These are phyloP conservation scores for Epistrophe eligans DNA, from an alignment of 2,888 invertebrate species.

Conservation along the genomic window DNA sequence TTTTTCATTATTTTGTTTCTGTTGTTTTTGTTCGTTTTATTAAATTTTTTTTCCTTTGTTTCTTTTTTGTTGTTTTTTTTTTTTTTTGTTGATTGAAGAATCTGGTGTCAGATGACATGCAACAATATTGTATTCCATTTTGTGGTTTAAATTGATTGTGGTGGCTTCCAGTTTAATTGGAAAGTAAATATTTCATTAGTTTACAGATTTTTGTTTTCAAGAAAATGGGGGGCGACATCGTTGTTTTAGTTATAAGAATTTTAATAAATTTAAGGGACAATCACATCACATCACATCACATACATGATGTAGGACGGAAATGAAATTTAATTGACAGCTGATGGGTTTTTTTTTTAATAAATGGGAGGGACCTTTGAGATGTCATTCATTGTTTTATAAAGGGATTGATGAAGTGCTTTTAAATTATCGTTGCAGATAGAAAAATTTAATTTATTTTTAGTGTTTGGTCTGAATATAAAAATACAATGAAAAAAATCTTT, in stretches of 20 bases:
- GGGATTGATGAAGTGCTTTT: slow-evolving; percentile 10
- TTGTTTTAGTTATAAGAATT: not conserved
- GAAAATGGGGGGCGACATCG: not conserved
- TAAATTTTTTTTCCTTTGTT: not conserved
- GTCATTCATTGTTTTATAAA: slow-evolving; percentile 12
- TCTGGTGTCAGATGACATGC: slow-evolving; percentile 65
- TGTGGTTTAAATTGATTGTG: slow-evolving; percentile 70
- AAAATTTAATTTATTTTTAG: not conserved
- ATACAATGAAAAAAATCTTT: not conserved
- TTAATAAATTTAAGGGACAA: slow-evolving; percentile 23
- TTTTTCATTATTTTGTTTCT: slow-evolving; percentile 34
- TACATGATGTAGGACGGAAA: slow-evolving; percentile 54
- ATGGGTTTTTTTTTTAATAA: not conserved
- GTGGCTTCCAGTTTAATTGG: slow-evolving; percentile 71
- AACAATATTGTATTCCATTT: slow-evolving; percentile 45
- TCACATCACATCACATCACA: not conserved
- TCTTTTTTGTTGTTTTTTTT: not conserved
- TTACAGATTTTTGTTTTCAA: slow-evolving; percentile 37
- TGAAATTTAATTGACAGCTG: slow-evolving; percentile 52
- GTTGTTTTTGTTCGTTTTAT: slow-evolving; percentile 17
- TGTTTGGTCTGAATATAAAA: not conserved
- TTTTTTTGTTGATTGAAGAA: slow-evolving; percentile 6
- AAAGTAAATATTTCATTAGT: slow-evolving; percentile 75
- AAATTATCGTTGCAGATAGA: not conserved
- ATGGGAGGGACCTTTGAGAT: not conserved